Conservation (phyloP, 1,140 invertebrate genomes). For the Leptinotarsa undecemlineata region DNA sequence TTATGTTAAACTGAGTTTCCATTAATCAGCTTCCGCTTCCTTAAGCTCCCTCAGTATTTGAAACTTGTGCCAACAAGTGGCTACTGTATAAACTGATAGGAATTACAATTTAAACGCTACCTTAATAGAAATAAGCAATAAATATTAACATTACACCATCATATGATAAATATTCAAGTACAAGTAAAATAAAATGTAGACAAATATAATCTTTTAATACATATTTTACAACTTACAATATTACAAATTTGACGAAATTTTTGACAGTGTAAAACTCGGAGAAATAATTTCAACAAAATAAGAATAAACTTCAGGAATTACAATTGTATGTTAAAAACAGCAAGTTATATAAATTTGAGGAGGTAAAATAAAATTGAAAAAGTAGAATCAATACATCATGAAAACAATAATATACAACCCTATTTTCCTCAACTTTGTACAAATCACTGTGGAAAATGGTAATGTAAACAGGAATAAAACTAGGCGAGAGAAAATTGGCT, state of each 20-base stretch:
- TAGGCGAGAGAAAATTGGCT: background rate
- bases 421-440: background rate
- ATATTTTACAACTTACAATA: slow-evolving; percentile 22
- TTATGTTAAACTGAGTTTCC: no score
- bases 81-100: no score
- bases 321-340: slow-evolving; percentile 8
- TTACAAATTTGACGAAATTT: slow-evolving; percentile 12
- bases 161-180: background rate
- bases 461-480: slow-evolving; percentile 19
- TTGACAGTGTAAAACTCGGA: slow-evolving; percentile 1
- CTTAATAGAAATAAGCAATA: no score
- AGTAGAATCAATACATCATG: background rate
- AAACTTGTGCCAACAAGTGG: no score
- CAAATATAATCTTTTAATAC: slow-evolving; percentile 18
- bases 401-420: background rate
- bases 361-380: background rate
- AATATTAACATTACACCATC: background rate
- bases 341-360: background rate
- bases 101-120: no score
- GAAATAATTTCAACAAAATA: slow-evolving; percentile 13
- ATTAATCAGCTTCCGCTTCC: no score
- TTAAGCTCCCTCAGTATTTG: no score
- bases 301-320: slow-evolving; percentile 19
- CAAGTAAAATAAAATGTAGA: background rate
- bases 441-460: slow-evolving; percentile 11